Evolutionary conservation across 2,797 vertebrate genomes (phyloP).

Genomic region (Crax fasciolata): DNA sequence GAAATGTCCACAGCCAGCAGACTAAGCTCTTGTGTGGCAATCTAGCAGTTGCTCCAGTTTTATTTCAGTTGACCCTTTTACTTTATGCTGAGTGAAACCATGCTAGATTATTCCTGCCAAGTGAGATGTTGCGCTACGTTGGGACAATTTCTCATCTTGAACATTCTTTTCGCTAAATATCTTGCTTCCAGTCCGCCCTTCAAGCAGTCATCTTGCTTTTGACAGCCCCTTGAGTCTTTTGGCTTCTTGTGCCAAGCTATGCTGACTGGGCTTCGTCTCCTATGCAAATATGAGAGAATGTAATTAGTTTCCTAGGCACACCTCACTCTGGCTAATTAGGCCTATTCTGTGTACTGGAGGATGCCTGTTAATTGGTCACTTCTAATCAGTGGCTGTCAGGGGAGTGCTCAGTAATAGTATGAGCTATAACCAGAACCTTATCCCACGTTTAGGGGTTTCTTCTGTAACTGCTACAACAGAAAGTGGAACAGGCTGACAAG

Average conservation of each 20-base stretch:
- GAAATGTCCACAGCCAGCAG: neutral
- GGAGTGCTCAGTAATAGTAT: neutral
- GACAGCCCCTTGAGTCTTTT: neutral
- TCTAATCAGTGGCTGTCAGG: neutral
- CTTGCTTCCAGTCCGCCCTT: rapidly evolving
- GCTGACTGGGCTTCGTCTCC: neutral
- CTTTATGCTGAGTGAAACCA: neutral
- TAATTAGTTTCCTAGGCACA: neutral
- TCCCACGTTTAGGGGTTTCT: neutral
- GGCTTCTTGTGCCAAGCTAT: neutral
- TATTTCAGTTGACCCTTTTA: rapidly evolving
- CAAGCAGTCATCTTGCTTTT: neutral
- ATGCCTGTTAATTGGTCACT: constrained; percentile 40
- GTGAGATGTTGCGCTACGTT: rapidly evolving
- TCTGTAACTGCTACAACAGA: neutral
- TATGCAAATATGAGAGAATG: neutral
- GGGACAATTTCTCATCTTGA: neutral
- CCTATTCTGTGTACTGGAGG: neutral
- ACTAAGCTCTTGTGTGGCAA: neutral
- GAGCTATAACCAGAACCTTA: constrained; percentile 12
- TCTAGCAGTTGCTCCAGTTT: neutral
- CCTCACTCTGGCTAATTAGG: constrained; percentile 29
- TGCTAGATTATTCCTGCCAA: neutral
- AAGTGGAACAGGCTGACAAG: neutral
- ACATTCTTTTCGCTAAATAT: neutral